Conservation (phyloP, 2,888 invertebrate genomes). For the Thysanoteuthis rhombus region DNA sequence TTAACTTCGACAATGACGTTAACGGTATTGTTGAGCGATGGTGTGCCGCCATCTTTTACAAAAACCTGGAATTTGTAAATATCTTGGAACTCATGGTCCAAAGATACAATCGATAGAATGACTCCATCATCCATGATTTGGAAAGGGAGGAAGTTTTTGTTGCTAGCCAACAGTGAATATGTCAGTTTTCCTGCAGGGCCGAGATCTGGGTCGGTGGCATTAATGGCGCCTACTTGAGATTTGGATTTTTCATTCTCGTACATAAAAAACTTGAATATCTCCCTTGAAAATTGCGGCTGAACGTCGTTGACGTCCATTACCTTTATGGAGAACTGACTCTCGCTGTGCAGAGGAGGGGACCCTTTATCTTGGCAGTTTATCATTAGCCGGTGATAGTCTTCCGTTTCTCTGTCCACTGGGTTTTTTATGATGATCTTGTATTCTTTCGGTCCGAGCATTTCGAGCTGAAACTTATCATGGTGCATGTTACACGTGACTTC, state of each 20-base stretch:
- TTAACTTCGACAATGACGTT: background rate
- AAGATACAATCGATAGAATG: background rate
- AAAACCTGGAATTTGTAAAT: background rate
- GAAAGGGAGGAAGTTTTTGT: background rate
- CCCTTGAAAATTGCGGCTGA: background rate
- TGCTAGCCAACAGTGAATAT: background rate
- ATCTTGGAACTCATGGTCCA: background rate
- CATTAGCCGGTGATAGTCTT: background rate
- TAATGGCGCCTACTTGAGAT: background rate
- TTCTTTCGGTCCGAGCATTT: background rate
- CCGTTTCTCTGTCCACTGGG: background rate
- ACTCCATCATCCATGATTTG: slow-evolving; percentile 12
- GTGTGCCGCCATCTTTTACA: background rate
- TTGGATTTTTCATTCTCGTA: background rate
- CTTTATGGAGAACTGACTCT: slow-evolving; percentile 12
- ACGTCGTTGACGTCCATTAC: background rate
- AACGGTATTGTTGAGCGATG: background rate
- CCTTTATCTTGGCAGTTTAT: background rate
- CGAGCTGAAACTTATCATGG: background rate
- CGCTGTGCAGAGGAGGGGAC: background rate
- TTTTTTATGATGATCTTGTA: background rate
- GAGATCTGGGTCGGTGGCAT: background rate
- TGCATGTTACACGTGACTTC: background rate
- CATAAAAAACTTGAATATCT: background rate
- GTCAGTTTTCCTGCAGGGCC: background rate